Evolutionary conservation across 2,113 vertebrate species (phyloP).

Genomic region (Antechinus stuartii): DNA sequence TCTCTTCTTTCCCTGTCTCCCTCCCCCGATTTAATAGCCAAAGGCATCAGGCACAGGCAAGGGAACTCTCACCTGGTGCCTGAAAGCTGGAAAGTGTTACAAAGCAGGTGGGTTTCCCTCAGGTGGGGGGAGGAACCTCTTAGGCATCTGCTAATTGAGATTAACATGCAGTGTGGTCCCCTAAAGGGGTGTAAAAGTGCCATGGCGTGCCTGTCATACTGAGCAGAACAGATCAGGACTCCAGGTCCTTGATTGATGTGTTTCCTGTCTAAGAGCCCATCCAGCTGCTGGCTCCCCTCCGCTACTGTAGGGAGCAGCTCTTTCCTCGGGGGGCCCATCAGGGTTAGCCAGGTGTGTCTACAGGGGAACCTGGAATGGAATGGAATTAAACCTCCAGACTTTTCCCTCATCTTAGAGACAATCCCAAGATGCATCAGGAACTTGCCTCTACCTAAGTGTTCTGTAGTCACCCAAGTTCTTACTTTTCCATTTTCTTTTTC

Average conservation of each 20-base stretch:
- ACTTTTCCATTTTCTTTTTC: not conserved
- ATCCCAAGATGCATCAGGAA: not conserved
- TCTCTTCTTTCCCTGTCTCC: not conserved
- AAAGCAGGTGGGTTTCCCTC: not conserved
- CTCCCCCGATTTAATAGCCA: not conserved
- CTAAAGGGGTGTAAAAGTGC: constrained; percentile 7
- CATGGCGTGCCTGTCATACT: not conserved
- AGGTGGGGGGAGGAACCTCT: not conserved
- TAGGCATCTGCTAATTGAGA: not conserved
- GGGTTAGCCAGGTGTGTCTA: not conserved
- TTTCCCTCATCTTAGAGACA: not conserved
- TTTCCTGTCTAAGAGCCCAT: not conserved
- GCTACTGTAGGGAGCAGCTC: not conserved
- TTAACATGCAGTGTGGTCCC: not conserved
- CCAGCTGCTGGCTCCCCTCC: not conserved
- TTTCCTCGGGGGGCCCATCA: not conserved
- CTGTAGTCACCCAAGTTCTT: not conserved
- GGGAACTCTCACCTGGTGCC: not conserved
- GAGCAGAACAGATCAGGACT: not conserved
- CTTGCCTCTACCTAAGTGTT: not conserved
- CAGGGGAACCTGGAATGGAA: not conserved
- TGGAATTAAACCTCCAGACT: not conserved
- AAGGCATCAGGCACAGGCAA: not conserved
- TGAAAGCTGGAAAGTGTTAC: not conserved
- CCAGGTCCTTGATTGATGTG: not conserved